Percentiles rank a stretch among this genome's conserved stretches.
Evolutionary conservation across 2,888 invertebrate genomes (phyloP).

Genomic region (Caenorhabditis angaria): DNA sequence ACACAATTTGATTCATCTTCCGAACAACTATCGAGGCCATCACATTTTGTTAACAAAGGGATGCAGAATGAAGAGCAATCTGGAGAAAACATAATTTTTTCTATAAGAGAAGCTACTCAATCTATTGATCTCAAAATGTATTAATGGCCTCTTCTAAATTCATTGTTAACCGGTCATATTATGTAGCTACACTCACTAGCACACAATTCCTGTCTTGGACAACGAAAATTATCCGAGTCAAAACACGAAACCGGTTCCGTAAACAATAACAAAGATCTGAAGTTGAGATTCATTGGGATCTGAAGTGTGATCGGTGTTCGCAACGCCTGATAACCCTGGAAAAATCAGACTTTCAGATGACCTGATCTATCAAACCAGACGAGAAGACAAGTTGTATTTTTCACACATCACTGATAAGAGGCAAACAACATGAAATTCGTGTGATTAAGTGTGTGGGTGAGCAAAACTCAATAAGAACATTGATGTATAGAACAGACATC

Average conservation of each 20-base stretch:
- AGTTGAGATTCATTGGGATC: conserved; percentile 53
- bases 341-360: background rate
- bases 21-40: conserved; percentile 35
- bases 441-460: too few species aligned
- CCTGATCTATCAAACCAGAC: too few species aligned
- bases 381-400: too few species aligned
- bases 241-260: conserved; percentile 31
- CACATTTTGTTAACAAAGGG: conserved; percentile 17
- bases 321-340: conserved; percentile 43
- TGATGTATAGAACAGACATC: too few species aligned
- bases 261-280: conserved; percentile 41
- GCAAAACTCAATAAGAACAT: too few species aligned
- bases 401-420: too few species aligned
- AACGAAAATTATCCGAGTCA: conserved; percentile 9
- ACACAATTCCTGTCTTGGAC: conserved; percentile 27
- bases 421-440: too few species aligned
- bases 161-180: background rate
- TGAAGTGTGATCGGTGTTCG: conserved; percentile 28
- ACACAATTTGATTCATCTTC: conserved; percentile 33
- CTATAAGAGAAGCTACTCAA: background rate
- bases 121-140: too few species aligned
- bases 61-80: conserved; percentile 35
- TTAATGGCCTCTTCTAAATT: background rate
- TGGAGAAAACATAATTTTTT: conserved; percentile 6
- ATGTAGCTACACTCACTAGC: conserved; percentile 14